Evolutionary conservation across 2,888 invertebrate genomes (phyloP).

Genomic region (Gisinianus flammeolus): DNA sequence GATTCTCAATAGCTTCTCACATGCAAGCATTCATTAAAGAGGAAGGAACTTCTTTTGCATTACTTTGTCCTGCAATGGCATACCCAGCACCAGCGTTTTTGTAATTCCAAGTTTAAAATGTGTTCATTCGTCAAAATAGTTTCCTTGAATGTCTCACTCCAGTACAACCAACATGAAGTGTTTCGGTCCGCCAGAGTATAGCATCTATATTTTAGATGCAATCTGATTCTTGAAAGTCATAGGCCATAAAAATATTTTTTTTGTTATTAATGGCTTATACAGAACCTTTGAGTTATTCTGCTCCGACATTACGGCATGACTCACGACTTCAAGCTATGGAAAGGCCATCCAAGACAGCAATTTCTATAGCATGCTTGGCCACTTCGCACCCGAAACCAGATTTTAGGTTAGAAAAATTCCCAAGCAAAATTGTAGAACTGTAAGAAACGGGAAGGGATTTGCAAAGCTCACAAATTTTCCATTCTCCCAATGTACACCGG

Average conservation of each 20-base stretch:
- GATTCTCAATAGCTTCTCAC: constrained; percentile 57
- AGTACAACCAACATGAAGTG: not conserved
- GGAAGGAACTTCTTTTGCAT: constrained; percentile 55
- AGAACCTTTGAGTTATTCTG: constrained; percentile 55
- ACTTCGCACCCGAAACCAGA: constrained; percentile 63
- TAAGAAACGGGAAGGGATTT: too few species aligned
- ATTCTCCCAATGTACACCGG: too few species aligned
- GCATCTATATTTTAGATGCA: not conserved
- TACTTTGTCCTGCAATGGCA: constrained; percentile 68
- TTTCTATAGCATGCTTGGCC: constrained; percentile 46
- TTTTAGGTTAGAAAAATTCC: constrained; percentile 65
- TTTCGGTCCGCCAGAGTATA: not conserved
- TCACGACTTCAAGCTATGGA: constrained; percentile 53
- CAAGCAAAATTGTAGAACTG: too few species aligned
- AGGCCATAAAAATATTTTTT: too few species aligned
- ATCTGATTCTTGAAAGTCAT: too few species aligned
- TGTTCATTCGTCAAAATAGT: too few species aligned
- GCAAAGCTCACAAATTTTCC: too few species aligned
- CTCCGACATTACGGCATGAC: constrained; percentile 53
- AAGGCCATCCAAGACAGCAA: constrained; percentile 39
- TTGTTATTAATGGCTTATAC: constrained; percentile 1
- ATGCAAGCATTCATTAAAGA: constrained; percentile 56
- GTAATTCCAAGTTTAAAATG: constrained; percentile 61
- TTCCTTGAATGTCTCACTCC: not conserved
- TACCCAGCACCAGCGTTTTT: constrained; percentile 68